Base-by-base conservation (phyloP, 1,140 invertebrate species). In the Drosophila lacertosa region DNA sequence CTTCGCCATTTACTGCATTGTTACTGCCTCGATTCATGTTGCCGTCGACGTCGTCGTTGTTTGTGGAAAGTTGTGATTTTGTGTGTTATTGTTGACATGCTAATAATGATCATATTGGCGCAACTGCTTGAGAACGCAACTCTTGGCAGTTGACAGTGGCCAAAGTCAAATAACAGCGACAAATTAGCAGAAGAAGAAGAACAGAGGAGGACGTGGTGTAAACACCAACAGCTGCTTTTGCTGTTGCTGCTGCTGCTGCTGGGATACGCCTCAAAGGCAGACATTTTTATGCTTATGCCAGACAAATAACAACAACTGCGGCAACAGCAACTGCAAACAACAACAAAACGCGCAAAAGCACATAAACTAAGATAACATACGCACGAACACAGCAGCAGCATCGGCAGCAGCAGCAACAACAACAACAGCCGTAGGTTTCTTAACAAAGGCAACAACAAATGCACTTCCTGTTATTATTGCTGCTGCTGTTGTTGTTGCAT, bases 381-480 rank as follows among this genome's bases (percentile, higher is more conserved):
- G 62, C 53, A 66, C 44, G 44, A 60, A 51, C 29, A 51, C 13
- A 57, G 32, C 16, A 37, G 45, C 63, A 81, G 72, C 67, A 57
- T 42, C 71, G 40, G 22, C 35, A 70, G 53, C 22, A 65, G 22
- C 50, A 65, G 33, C 29, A 10, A 45, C 77, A 50, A 18, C 37
- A 66, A 53, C 29, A 65, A 16, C 42, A 57, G 54, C 24, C 18
- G 57, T 55, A 71, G 80, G 79, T 83, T 84, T 83, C 80, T 79
- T 84, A 84, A 83, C 79, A 84, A 71, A 70, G 48, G 55, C 66
- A 84, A 71, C 75, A 71, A 64, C 68, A 75, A 75, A 83, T 83
- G 80, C 81, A 84, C 74, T 84, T 84, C 80, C 80, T 84, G 80
- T 84, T 84, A 74, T 84, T 84, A 77, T 84, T 83, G 79, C 55